Conservation (phyloP, 2,888 invertebrate genomes). For the Thyatira batis region DNA sequence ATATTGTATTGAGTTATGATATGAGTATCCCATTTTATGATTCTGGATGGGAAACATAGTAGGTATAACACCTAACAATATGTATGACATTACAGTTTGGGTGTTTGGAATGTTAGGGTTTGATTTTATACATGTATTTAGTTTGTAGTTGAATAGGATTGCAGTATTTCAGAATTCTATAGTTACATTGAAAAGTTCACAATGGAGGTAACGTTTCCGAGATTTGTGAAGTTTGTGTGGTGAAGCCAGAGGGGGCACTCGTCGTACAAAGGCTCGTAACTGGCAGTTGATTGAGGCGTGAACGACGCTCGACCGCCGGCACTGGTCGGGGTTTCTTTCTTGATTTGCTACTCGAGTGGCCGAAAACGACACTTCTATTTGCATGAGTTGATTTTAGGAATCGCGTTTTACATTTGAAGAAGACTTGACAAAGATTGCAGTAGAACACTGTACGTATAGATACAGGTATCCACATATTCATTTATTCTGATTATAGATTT, state of each 20-base stretch:
- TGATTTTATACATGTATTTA: slow-evolving; percentile 11
- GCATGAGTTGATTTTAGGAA: slow-evolving; percentile 71
- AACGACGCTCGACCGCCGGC: slow-evolving; percentile 73
- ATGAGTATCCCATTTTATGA: slow-evolving; percentile 9
- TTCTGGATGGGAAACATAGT: neutral
- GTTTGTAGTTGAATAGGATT: slow-evolving; percentile 13
- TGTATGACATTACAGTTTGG: slow-evolving; percentile 7
- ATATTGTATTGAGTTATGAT: slow-evolving; percentile 47
- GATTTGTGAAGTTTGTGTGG: slow-evolving; percentile 56
- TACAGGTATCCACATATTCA: no score
- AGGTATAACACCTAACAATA: neutral
- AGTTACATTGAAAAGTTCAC: slow-evolving; percentile 21
- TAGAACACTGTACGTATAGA: no score
- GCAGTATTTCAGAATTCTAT: neutral
- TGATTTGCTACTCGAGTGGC: slow-evolving; percentile 78
- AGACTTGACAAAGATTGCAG: slow-evolving; percentile 33
- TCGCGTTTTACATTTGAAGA: slow-evolving; percentile 53
- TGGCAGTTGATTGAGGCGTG: slow-evolving; percentile 80
- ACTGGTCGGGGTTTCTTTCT: slow-evolving; percentile 75
- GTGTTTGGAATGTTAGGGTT: neutral
- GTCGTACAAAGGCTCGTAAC: slow-evolving; percentile 70
- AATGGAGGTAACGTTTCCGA: slow-evolving; percentile 32
- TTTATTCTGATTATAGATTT: no score
- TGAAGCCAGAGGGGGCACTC: slow-evolving; percentile 56
- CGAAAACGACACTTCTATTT: slow-evolving; percentile 78